A percentile compares a stretch with the other conserved stretches of the same genome.
Evolutionary conservation across 2,797 vertebrate genomes (phyloP).

Genomic region (Acipenser oxyrinchus): DNA sequence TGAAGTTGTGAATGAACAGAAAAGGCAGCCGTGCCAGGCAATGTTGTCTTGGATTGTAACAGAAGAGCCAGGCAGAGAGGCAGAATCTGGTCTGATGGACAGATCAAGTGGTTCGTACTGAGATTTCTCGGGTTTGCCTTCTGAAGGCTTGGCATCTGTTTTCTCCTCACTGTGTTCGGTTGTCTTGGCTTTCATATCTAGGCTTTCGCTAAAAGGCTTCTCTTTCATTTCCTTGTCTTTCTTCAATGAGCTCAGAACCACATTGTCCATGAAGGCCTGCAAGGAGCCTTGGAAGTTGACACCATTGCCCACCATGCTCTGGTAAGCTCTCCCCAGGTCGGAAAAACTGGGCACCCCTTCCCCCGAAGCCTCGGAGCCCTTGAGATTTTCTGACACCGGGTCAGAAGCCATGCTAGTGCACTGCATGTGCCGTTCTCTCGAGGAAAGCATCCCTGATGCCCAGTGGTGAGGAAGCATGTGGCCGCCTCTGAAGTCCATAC

Average conservation of each 20-base stretch:
- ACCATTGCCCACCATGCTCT: slow-evolving; percentile 85
- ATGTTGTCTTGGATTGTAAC: slow-evolving; percentile 90
- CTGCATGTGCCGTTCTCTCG: slow-evolving; percentile 75
- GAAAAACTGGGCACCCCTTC: slow-evolving; percentile 79
- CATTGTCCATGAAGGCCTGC: slow-evolving; percentile 96
- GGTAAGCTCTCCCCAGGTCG: slow-evolving; percentile 85
- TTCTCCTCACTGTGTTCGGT: slow-evolving; percentile 67
- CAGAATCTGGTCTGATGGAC: slow-evolving; percentile 82
- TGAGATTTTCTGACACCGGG: slow-evolving; percentile 62
- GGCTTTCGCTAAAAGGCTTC: slow-evolving; percentile 67
- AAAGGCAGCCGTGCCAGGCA: slow-evolving; percentile 91
- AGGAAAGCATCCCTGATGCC: slow-evolving; percentile 71
- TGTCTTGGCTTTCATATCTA: slow-evolving; percentile 69
- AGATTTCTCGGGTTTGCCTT: slow-evolving; percentile 73
- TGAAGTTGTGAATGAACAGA: slow-evolving; percentile 91
- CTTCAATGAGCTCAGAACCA: slow-evolving; percentile 86
- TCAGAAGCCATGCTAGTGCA: slow-evolving; percentile 58
- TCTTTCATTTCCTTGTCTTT: slow-evolving; percentile 83
- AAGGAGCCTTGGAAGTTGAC: slow-evolving; percentile 94
- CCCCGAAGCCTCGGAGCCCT: slow-evolving; percentile 60
- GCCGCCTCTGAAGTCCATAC: slow-evolving; percentile 80
- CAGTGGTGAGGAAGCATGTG: slow-evolving; percentile 81
- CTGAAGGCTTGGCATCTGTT: slow-evolving; percentile 56
- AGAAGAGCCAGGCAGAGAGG: slow-evolving; percentile 80
- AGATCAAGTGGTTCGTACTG: slow-evolving; percentile 93